Base-by-base conservation (phyloP, 2,888 invertebrate genomes). In the Tineola bisselliella region DNA sequence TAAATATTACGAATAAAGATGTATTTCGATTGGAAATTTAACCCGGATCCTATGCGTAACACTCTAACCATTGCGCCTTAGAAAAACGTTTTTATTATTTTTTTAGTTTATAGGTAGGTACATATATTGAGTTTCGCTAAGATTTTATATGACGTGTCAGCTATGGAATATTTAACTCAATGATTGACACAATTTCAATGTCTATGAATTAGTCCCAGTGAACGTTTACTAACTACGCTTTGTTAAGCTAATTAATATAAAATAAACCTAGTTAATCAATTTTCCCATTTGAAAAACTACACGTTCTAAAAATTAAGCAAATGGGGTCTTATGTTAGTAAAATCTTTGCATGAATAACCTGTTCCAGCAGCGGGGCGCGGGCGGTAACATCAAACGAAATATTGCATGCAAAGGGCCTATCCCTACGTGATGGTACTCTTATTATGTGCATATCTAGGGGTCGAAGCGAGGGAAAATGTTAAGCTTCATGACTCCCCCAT, bases 301-400 rank as follows among this genome's bases (percentile, higher is more conserved):
- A 48, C 48, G 17, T 25, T 18, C 17, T 30, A 56, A 56, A 56
- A 19, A 56, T n/a, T 56, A 56, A 56, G 5, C 31, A 56, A 56
- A 56, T 56, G 12, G 19, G 19, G 6, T 19, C 25, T 56, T 12
- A 12, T n/a, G 13, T n/a, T 56, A 12, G 56, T 48, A 10, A 18
- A 54, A 54, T 54, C 5, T 54, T 54, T 54, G 54, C 54, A 54
- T 54, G 54, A 54, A 54, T 54, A 54, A 54, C 19, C n/a, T 25
- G 54, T 25, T 54, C 5, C 17, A 25, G 2, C 12, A 25, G 44
- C 2, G 64, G 63, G 2, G 1, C 4, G 44, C 2, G 64, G 63
- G 64, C 66, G 68, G 71, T 18, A 74, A 84, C 82, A 86, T 87
- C 84, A 87, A 87, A 87, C 83, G 83, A 82, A 54, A 82, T 73